Conservation (phyloP, 2,797 vertebrate species). For the Onychomys torridus region DNA sequence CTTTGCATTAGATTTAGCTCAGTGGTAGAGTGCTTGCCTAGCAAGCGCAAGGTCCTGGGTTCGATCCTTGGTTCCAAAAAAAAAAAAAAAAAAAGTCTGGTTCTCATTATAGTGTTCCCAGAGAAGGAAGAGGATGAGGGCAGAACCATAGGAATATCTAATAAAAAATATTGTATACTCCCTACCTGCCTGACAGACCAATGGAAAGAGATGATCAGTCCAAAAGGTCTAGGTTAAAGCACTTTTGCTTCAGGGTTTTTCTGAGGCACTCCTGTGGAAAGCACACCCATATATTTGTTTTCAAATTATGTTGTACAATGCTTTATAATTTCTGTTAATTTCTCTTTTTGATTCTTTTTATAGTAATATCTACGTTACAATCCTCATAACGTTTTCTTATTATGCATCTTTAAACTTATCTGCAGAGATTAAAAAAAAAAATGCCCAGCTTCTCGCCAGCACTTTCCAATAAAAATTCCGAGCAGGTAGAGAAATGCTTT, state of each 20-base stretch:
- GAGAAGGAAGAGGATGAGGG: not conserved
- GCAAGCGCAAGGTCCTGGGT: no score
- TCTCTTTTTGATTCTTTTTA: slow-evolving; percentile 39
- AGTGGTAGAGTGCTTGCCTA: no score
- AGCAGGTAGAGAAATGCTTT: slow-evolving; percentile 82
- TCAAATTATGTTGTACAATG: not conserved
- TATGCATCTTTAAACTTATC: slow-evolving; percentile 20
- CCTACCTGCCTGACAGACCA: not conserved
- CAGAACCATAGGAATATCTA: slow-evolving; percentile 30
- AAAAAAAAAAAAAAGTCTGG: no score
- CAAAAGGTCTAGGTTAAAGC: slow-evolving; percentile 56
- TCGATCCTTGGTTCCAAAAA: no score
- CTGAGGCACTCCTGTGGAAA: slow-evolving; percentile 26
- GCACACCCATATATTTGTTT: slow-evolving; percentile 22
- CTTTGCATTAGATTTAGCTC: slow-evolving; percentile 49
- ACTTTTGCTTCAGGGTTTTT: slow-evolving; percentile 17
- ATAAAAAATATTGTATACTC: slow-evolving; percentile 6
- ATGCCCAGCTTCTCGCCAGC: slow-evolving; percentile 43
- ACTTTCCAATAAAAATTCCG: slow-evolving; percentile 81
- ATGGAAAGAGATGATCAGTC: slow-evolving; percentile 41
- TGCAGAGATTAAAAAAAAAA: slow-evolving; percentile 23
- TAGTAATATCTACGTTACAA: not conserved
- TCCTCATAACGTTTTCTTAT: slow-evolving; percentile 32
- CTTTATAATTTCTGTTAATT: slow-evolving; percentile 35
- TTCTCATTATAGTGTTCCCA: slow-evolving; percentile 26